Evolutionary conservation across 2,888 invertebrate species (phyloP), one percentile per base, ranked within the genome.

Genomic region (Calliphora vomitoria): DNA sequence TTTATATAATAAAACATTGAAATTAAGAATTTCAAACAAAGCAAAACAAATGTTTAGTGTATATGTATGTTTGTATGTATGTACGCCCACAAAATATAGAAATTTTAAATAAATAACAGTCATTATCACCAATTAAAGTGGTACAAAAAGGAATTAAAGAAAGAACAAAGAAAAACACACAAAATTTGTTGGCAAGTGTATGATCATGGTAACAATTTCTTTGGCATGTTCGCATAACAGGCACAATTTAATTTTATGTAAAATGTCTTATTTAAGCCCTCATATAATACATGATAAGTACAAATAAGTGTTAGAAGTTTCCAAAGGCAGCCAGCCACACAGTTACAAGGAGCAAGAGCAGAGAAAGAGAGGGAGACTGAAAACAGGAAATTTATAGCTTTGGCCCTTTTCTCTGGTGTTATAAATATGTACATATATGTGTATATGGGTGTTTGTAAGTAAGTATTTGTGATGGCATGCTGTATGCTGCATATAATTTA

Each of bases 191-290:
- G 83, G 83, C 83, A 83, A 64, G 58, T 58, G 20, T 64, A 18
- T 62, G 18, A 76, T 72, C 64, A 78, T 79, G 71, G 58, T 71
- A 44, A 78, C 31, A 86, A 62, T 83, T 80, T 83, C 66, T 80
- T 80, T 87, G 81, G 80, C 83, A 87, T 81, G 38, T 76, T 71
- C 18, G 13, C 72, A 64, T 44, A 68, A 69, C 50, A 84, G 60
- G 47, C 53, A 76, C 71, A 64, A 76, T 87, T 84, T 72, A 58
- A 64, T 78, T 76, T 72, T 79, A 87, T 84, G 83, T 80, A 53
- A 87, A 87, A 87, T 84, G 80, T 87, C 87, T 83, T 81, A 81
- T 25, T 87, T 87, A 87, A 87, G 76, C 87, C 76, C 86, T 58
- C 81, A 87, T 87, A 87, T 74, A 72, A 87, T 81, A 68, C 75